Evolutionary conservation across 2,113 vertebrate species (phyloP), one percentile per base, ranked within the genome.

Genomic region (Cephalopterus ornatus): DNA sequence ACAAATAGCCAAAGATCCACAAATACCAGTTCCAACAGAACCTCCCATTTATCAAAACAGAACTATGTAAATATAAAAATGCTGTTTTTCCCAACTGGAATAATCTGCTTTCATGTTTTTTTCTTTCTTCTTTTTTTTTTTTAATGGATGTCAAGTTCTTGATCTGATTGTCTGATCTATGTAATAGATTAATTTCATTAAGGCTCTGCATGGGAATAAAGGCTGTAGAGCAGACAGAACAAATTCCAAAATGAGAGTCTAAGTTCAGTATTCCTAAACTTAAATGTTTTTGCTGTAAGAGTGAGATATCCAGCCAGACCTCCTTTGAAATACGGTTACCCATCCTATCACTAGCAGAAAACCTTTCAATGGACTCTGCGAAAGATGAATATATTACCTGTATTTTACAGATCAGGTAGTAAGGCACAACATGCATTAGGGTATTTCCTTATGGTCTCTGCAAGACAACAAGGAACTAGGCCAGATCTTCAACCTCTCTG

Each of bases 221-320:
- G 14, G 8, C 44, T 70, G 47, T 70, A 73, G 52, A 47, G 12
- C 26, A 79, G 44, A 30, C 20, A 61, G 33, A 83, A 35, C 22
- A 59, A n/a, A 67, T 50, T 21, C 23, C 47, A 84, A 32, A 73
- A 6, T 0, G 0, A 83, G 10, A 72, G 1, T 20, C 12, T 10
- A 71, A 42, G 7, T 82, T 35, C 26, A 46, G 7, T 59, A 49
- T 50, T 72, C 71, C 47, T 67, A 49, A 71, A 3, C 5, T 49
- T 44, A 49, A 71, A 44, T 46, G 44, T n/a, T 70, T 88, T 74
- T 74, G 44, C 30, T 8, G 5, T 35, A 18, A 9, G 8, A 66
- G 18, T 39, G 14, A 85, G 27, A 56, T 58, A 56, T 30, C 32
- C 70, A 71, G 23, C 17, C 55, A 66, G 27, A 20, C 4, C 30